Base-by-base conservation (phyloP, 2,797 vertebrate genomes). In the Trematomus bernacchii region DNA sequence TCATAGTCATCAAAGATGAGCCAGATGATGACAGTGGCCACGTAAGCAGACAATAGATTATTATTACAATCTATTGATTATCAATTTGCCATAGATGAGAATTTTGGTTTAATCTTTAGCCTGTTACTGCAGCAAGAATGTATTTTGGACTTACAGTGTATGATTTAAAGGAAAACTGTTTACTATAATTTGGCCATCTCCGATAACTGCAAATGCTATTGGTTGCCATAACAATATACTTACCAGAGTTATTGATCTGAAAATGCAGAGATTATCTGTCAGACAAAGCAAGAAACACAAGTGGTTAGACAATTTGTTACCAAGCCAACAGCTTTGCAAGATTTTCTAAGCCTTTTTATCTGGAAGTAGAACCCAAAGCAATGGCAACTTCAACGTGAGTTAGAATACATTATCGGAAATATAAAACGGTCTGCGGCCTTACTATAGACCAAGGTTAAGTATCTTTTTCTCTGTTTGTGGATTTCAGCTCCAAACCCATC, bases 1-100 rank as follows among this genome's bases (percentile, higher is more conserved):
- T 90, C 78, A 89, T 93, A 42, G 68, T 92, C 79, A 90, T 93
- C 74, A 93, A 93, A 86, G 89, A 93, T 27, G 92, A 93, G 72
- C 89, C 92, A 66, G 90, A 90, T 54, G 87, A 91, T 21, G 83
- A 87, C 66, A 62, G 78, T 7, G 77, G 66, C 77, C 89, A 83
- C 66, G 91, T 93, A 84, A 90, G 91, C 55, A 73, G 40, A 70
- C 15, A 50, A 21, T 67, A 37, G 18, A 51, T 67, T 42, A 53
- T 73, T 43, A 15, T 60, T 47, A 15, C 33, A 55, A 48, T 60
- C 23, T 15, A 70, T n/a, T 52, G 2, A 27, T 9, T 42, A 9
- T 47, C 61, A 23, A 7, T 60, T 37, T 21, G 6, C 13, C 15
- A 8, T 30, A 47, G 3, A 68, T 44, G 6, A 33, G 7, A 16